Base-by-base conservation (phyloP, 2,888 invertebrate genomes). In the Pandemis heparana region DNA sequence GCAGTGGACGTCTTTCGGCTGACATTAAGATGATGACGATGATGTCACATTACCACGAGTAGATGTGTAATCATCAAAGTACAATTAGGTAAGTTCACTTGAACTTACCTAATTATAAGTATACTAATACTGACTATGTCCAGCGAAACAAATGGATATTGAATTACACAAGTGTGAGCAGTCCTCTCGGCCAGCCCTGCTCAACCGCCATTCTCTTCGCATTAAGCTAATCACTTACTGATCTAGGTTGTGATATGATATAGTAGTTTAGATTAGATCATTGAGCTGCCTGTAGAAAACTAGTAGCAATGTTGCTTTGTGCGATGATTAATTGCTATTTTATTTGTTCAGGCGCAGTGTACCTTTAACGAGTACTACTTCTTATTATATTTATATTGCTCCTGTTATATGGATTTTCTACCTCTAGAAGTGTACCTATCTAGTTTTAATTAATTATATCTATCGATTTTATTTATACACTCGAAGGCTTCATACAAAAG, bases 261-360 rank as follows among this genome's bases (percentile, higher is more conserved):
- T 32, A 56, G 18, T n/a, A n/a, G 23, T n/a, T 23, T 18, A 23
- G 12, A 56, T 56, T 56, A 23, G 14, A 23, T 23, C 23, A 48
- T n/a, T 48, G 56, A 12, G 18, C 18, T 18, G 23, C 18, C 56
- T 56, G 23, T 0, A 12, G 12, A 12, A 56, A 23, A 4, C 23
- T 23, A 56, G 56, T 23, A 56, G 56, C 23, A 23, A 56, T 12
- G 23, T 56, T 56, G 56, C 10, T 12, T 5, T 18, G 46, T 14
- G 56, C 18, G 12, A 23, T 5, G 56, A 56, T 23, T 56, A 23
- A 56, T 56, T 56, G 56, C 56, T 56, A 56, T 56, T 56, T 56
- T 12, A 56, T 56, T 56, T 12, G 10, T 56, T 18, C 23, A 56
- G 23, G 56, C 56, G 56, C 56, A 5, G 10, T 5, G 56, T 56